Base-by-base conservation (phyloP, 2,797 vertebrate genomes). In the Vireo griseus region DNA sequence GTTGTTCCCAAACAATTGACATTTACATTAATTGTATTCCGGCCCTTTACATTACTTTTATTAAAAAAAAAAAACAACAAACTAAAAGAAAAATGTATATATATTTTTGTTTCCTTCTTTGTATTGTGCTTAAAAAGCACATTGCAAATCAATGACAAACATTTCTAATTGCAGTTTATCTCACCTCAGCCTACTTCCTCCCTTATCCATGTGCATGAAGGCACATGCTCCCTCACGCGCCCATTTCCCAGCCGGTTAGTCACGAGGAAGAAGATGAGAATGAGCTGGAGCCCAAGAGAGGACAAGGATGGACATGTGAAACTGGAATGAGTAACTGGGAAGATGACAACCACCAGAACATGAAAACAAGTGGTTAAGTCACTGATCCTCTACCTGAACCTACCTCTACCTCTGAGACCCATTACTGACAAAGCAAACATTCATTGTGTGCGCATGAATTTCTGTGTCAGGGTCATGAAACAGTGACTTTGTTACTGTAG, bases 151-250 rank as follows among this genome's bases (percentile, higher is more conserved):
- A 51, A 42, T 18, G 1, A 45, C 50, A 74, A 86, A 21, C 1
- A 21, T 10, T 83, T 80, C 26, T 79, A 59, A 14, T 28, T 57
- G 31, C 10, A 31, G 6, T 73, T 89, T 89, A 58, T 54, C 57
- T 82, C 74, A 75, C 40, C 15, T 59, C 25, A 71, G 9, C 26
- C 25, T 51, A 62, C 54, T 5, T 29, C 29, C 9, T 72, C 33
- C 33, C 5, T 65, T 47, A n/a, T 29, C 16, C 7, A 15, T 14
- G 5, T 33, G 10, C 29, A 25, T 37, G 20, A 37, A 79, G 40
- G 55, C 16, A 63, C 15, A 48, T 0, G 3, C 2, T 62, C 20
- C 7, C 21, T 84, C 50, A 21, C 21, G 55, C 0, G 2, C 4
- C 5, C 4, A 2, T 73, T 89, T 80, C 31, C 50, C 45, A 76